A percentile compares a stretch with the other conserved stretches of the same genome.
Conservation (phyloP, 2,888 invertebrate species). For the Thelaira solivaga region DNA sequence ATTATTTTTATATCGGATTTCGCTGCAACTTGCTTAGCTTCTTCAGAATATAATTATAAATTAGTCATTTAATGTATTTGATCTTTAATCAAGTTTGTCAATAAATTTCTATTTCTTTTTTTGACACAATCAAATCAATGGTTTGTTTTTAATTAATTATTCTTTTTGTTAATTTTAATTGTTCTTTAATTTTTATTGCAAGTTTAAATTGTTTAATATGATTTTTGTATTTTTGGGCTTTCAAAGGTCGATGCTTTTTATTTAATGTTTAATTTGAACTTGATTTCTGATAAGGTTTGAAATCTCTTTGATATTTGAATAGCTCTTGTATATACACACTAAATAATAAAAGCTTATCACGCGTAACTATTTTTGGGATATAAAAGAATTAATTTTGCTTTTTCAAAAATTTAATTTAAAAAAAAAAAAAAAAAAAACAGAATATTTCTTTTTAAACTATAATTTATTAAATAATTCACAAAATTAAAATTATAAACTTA, state of each 20-base stretch:
- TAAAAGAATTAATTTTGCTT: too few relatives aligned
- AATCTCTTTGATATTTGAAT: too few relatives aligned
- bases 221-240: background rate
- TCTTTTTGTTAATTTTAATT: conserved; percentile 42
- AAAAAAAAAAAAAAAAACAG: background rate
- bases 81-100: background rate
- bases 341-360: too few relatives aligned
- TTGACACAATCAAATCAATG: conserved; percentile 5
- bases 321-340: too few relatives aligned
- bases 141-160: conserved; percentile 16
- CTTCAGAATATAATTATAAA: too few relatives aligned
- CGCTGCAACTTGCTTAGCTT: too few relatives aligned
- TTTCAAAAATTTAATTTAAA: too few relatives aligned
- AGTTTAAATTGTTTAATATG: background rate
- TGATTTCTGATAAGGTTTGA: too few relatives aligned
- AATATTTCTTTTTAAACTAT: background rate
- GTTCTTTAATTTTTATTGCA: conserved; percentile 35
- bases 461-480: background rate
- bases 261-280: background rate
- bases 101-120: background rate
- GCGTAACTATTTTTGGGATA: too few relatives aligned
- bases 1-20: too few relatives aligned
- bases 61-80: background rate
- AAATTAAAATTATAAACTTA: background rate
- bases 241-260: background rate